These are phyloP conservation scores for Corapipo altera DNA, from an alignment of 2,113 vertebrate species.

Conservation along the genomic window DNA sequence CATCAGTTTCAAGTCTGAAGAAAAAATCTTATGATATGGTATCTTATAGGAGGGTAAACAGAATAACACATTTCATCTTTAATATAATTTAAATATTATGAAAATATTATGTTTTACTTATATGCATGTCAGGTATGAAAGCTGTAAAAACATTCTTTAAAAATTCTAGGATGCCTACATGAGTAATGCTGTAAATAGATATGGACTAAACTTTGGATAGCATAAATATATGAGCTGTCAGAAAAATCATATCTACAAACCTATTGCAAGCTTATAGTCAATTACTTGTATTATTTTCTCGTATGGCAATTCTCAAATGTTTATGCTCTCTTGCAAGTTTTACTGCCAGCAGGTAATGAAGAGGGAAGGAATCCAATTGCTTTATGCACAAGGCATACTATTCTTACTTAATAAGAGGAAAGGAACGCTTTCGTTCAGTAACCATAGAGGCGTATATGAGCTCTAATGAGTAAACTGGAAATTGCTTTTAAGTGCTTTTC, in stretches of 20 bases:
- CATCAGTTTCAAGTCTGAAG: background rate
- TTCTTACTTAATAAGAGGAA: constrained; percentile 67
- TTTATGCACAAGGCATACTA: constrained; percentile 64
- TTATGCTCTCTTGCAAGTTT: constrained; percentile 66
- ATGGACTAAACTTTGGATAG: background rate
- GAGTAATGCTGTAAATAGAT: constrained; percentile 40
- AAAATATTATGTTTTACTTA: background rate
- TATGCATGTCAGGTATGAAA: background rate
- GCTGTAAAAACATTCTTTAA: background rate
- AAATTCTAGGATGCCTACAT: background rate
- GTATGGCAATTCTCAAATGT: constrained; percentile 59
- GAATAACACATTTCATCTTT: background rate
- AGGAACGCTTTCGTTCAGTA: constrained; percentile 56
- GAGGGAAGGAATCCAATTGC: constrained; percentile 70
- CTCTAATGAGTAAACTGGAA: constrained; percentile 58
- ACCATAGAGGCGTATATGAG: background rate
- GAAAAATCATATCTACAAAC: constrained; percentile 38
- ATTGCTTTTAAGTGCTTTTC: constrained; percentile 53
- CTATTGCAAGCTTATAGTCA: constrained; percentile 46
- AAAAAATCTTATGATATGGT: background rate
- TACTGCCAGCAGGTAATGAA: constrained; percentile 64
- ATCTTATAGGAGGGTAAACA: background rate
- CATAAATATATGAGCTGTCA: constrained; percentile 13
- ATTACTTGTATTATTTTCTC: constrained; percentile 51
- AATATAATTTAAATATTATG: background rate